Conservation (phyloP, 2,797 vertebrate species). For the Hoplostethus atlanticus region DNA sequence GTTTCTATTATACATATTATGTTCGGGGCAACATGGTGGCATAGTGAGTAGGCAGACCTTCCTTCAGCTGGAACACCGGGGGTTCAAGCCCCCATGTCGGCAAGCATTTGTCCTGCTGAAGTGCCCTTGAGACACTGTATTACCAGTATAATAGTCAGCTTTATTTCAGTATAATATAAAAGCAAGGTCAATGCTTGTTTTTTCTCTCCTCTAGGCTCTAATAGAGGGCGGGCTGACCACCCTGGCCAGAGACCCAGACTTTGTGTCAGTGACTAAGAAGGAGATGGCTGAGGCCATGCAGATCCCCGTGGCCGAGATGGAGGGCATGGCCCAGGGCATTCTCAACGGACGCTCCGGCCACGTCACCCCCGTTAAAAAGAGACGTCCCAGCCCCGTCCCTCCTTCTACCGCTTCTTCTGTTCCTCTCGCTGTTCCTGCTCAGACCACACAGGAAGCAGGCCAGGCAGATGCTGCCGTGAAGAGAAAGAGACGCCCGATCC, state of each 20-base stretch:
- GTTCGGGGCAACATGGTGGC: no score
- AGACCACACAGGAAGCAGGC: slow-evolving; percentile 29
- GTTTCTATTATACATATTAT: no score
- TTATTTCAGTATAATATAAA: not conserved
- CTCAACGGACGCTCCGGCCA: slow-evolving; percentile 73
- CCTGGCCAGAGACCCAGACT: slow-evolving; percentile 83
- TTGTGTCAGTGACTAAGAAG: slow-evolving; percentile 80
- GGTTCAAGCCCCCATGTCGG: no score
- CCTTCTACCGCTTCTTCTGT: slow-evolving; percentile 11
- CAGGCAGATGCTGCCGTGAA: slow-evolving; percentile 71
- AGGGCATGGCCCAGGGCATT: slow-evolving; percentile 81
- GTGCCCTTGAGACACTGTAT: no score
- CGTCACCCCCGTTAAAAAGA: slow-evolving; percentile 63
- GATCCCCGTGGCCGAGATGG: slow-evolving; percentile 82
- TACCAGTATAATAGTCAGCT: no score
- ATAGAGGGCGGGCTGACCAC: slow-evolving; percentile 81
- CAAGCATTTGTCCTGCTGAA: no score
- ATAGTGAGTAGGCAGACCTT: not conserved
- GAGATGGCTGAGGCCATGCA: slow-evolving; percentile 88
- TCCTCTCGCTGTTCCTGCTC: not conserved
- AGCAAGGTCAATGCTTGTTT: not conserved
- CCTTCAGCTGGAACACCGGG: no score
- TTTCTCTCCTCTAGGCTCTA: slow-evolving; percentile 83
- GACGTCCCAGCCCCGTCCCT: slow-evolving; percentile 73
- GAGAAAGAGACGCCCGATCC: slow-evolving; percentile 76